A percentile compares a stretch with the other conserved stretches of the same genome.
phyloP scores from a whole-genome alignment of 2,113 vertebrate genomes.

The Toxostoma redivivum region DNA sequence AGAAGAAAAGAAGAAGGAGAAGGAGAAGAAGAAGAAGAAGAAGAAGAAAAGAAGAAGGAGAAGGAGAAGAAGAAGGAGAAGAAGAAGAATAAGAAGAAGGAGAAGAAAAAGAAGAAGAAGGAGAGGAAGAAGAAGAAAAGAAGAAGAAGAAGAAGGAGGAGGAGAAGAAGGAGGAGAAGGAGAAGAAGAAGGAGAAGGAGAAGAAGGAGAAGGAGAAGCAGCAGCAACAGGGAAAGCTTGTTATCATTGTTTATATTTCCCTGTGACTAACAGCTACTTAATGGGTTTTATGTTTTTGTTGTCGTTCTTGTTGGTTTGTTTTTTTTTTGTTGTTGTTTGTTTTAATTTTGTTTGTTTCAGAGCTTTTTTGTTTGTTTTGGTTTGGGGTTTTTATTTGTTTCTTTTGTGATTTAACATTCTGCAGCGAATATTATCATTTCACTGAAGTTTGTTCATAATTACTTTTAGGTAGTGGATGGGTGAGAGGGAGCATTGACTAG shows the following conservation, averaged over 20 bases:
- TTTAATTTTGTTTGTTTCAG: background rate
- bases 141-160: accelerated
- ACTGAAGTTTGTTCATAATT: background rate
- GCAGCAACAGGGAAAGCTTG: background rate
- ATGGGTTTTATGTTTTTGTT: background rate
- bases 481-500: background rate
- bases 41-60: too few relatives aligned
- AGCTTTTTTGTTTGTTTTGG: background rate
- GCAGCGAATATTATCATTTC: background rate
- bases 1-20: too few relatives aligned
- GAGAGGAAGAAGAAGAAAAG: accelerated
- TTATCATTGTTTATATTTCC: background rate
- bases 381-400: background rate
- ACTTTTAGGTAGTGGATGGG: background rate
- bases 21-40: too few relatives aligned
- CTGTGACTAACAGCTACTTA: background rate
- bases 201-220: accelerated
- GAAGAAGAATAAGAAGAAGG: too few relatives aligned
- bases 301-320: too few relatives aligned
- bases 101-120: too few relatives aligned
- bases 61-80: too few relatives aligned
- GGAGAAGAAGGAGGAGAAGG: too few relatives aligned
- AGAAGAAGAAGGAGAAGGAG: too few relatives aligned
- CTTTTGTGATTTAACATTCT: background rate
- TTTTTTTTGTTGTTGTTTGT: too few relatives aligned